These are phyloP conservation scores for Pseudomyrmex cubaensis DNA, from an alignment of 1,140 invertebrate genomes.

Conservation along the genomic window DNA sequence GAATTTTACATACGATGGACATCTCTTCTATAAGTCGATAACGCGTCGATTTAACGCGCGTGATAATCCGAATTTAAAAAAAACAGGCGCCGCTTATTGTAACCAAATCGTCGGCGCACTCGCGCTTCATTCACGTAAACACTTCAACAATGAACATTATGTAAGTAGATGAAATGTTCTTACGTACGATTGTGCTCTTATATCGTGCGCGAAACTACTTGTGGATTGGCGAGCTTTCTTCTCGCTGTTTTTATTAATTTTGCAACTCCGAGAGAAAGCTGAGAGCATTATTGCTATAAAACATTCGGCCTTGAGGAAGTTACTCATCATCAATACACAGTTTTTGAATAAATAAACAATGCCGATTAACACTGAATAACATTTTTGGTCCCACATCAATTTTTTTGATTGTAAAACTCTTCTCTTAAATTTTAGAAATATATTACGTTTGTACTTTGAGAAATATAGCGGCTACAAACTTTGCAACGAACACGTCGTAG, in stretches of 20 bases:
- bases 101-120: neutral
- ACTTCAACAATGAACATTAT: constrained; percentile 24
- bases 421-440: neutral
- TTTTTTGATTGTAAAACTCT: neutral
- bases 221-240: neutral
- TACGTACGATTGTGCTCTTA: neutral
- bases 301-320: neutral
- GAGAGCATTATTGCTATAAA: neutral
- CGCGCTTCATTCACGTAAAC: neutral
- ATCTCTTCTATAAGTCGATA: too few species aligned
- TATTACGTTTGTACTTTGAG: neutral
- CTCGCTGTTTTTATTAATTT: neutral
- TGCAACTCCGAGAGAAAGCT: neutral
- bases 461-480: constrained; percentile 1
- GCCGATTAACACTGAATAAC: neutral
- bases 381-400: neutral
- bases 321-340: neutral
- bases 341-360: neutral
- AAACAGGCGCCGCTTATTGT: neutral
- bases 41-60: too few species aligned
- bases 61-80: neutral
- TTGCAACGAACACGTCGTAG: neutral
- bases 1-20: too few species aligned
- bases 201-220: neutral
- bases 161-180: neutral